phyloP scores from a whole-genome alignment of 2,797 vertebrate genomes.

The Telmatherina bonti region DNA sequence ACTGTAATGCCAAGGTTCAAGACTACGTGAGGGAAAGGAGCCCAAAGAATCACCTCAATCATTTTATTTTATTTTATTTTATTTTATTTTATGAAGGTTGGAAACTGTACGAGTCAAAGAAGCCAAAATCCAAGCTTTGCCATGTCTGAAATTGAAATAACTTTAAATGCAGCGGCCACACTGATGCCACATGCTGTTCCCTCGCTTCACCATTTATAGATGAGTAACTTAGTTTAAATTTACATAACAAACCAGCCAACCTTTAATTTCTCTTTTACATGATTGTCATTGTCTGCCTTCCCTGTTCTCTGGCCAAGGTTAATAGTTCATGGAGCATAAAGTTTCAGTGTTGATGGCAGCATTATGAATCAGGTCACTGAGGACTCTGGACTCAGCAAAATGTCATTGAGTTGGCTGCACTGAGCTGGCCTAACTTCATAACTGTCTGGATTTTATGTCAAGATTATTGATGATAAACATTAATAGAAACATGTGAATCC shows the following conservation, averaged over 20 bases:
- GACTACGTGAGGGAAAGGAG: too few species aligned
- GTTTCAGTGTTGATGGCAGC: conserved; percentile 48
- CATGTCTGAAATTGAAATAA: background rate
- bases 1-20: background rate
- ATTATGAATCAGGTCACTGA: conserved; percentile 41
- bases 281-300: conserved; percentile 12
- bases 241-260: conserved; percentile 26
- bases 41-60: too few species aligned
- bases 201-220: conserved; percentile 15
- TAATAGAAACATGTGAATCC: conserved; percentile 18
- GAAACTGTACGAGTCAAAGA: background rate
- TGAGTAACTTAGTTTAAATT: conserved; percentile 29
- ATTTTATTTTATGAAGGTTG: background rate
- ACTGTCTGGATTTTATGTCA: conserved; percentile 14
- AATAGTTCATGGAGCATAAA: conserved; percentile 48
- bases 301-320: conserved; percentile 27
- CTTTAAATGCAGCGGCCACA: background rate
- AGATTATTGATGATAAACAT: conserved; percentile 20
- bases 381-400: conserved; percentile 47
- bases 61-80: too few species aligned
- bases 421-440: background rate
- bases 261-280: conserved; percentile 12
- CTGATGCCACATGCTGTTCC: background rate
- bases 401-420: conserved; percentile 30
- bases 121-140: background rate